These are phyloP conservation scores for Eupithecia dodoneata DNA, from an alignment of 2,888 invertebrate species.

Conservation along the genomic window DNA sequence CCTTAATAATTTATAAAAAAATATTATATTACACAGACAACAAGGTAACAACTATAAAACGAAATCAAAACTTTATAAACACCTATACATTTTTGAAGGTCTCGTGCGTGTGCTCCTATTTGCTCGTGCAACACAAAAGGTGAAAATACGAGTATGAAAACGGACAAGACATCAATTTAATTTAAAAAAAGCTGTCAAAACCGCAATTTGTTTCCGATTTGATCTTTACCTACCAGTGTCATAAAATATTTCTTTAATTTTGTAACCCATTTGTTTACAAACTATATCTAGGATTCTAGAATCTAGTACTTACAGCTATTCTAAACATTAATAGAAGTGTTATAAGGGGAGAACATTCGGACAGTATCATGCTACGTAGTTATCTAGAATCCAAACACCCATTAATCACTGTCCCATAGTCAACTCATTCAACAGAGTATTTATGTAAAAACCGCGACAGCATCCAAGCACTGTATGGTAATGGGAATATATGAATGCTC, in stretches of 20 bases:
- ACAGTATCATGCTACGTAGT: background rate
- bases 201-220: background rate
- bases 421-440: background rate
- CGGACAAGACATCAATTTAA: background rate
- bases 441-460: background rate
- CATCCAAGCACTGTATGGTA: slow-evolving; percentile 52
- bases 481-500: slow-evolving; percentile 63
- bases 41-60: background rate
- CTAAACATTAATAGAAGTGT: background rate
- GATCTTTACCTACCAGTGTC: background rate
- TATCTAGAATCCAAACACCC: background rate
- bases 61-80: background rate
- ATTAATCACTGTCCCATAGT: background rate
- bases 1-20: too few relatives aligned
- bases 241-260: background rate
- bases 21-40: too few relatives aligned
- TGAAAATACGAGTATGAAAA: background rate
- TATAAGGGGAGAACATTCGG: background rate
- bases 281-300: background rate
- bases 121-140: background rate
- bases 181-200: background rate
- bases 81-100: too few relatives aligned
- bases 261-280: background rate
- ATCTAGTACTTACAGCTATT: background rate
- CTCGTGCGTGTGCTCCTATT: too few relatives aligned